These are phyloP conservation scores for Micronycteris hirsuta DNA, from an alignment of 2,113 vertebrate genomes.

Conservation along the genomic window DNA sequence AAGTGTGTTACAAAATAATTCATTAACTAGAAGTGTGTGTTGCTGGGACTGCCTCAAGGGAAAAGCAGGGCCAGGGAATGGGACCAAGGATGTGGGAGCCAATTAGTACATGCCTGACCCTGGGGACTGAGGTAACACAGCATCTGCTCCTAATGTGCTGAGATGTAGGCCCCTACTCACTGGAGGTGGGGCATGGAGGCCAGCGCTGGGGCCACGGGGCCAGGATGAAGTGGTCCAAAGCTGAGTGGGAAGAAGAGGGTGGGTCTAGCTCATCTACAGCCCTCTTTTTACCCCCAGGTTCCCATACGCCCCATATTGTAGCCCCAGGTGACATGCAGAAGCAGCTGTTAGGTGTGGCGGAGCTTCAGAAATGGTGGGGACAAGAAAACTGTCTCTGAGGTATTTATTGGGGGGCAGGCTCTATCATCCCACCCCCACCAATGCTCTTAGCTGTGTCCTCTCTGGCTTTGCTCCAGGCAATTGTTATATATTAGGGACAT, in stretches of 20 bases:
- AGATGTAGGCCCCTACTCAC: neutral
- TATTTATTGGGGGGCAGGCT: neutral
- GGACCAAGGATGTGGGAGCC: neutral
- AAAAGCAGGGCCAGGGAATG: neutral
- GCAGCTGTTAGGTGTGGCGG: neutral
- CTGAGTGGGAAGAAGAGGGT: neutral
- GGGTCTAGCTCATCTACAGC: neutral
- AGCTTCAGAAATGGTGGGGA: neutral
- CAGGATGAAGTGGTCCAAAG: neutral
- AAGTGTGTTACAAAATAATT: constrained; percentile 63
- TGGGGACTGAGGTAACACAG: neutral
- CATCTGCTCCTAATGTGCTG: neutral
- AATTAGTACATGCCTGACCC: neutral
- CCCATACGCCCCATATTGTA: fast-evolving
- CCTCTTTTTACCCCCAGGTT: neutral
- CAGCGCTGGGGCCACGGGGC: neutral
- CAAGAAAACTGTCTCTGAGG: neutral
- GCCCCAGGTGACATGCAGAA: neutral
- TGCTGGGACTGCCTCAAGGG: neutral
- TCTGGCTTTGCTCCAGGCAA: constrained; percentile 11
- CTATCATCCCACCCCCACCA: neutral
- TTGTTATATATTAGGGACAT: constrained; percentile 7
- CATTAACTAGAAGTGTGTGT: constrained; percentile 43
- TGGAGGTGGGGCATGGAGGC: neutral
- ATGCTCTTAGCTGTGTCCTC: neutral